phyloP scores from a whole-genome alignment of 2,888 invertebrate species.

The Balanococcus diminutus region DNA sequence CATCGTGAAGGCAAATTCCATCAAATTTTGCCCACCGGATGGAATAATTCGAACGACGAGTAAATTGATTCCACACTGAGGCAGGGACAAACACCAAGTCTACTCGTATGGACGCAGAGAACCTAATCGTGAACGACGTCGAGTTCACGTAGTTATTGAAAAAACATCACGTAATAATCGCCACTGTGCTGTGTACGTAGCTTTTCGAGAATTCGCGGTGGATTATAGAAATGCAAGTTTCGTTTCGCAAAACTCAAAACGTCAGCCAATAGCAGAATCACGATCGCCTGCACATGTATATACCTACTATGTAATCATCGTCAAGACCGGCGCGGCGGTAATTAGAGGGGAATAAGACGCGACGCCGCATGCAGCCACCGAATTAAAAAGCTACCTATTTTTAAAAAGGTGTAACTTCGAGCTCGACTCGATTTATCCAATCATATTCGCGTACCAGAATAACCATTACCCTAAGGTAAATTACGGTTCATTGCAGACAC shows the following conservation, averaged over 20 bases:
- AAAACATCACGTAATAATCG: not conserved
- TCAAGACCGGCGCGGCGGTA: not conserved
- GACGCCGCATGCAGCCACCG: not conserved
- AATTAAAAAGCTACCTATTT: not conserved
- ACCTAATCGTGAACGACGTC: not conserved
- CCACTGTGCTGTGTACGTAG: not conserved
- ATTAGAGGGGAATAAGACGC: not conserved
- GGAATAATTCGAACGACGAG: too few species aligned
- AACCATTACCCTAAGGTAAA: not conserved
- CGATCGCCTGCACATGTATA: not conserved
- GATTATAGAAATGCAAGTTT: not conserved
- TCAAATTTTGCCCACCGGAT: not conserved
- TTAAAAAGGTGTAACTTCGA: not conserved
- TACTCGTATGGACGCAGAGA: too few species aligned
- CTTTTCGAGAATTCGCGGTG: not conserved
- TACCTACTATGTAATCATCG: not conserved
- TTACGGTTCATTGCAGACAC: conserved; percentile 19
- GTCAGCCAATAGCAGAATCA: not conserved
- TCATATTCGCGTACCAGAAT: not conserved
- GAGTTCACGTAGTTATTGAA: not conserved
- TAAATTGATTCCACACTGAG: too few species aligned
- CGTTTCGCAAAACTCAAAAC: not conserved
- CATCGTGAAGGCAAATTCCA: too few species aligned
- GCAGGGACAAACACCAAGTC: too few species aligned
- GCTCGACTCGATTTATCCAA: not conserved